Conservation (phyloP, 1,140 invertebrate species). For the Procambarus clarkii region DNA sequence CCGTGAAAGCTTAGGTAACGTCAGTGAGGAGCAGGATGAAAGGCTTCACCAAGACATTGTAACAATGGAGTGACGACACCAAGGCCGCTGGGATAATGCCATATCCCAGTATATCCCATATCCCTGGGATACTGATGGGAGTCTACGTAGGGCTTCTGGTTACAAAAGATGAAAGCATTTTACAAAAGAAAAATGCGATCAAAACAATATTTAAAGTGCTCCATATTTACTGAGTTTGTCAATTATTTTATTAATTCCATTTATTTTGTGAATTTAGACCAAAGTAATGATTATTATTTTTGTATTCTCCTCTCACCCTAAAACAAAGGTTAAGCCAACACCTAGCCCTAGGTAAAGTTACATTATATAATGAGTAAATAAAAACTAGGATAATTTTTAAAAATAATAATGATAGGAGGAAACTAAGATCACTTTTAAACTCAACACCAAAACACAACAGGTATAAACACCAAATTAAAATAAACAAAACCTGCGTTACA, state of each 20-base stretch:
- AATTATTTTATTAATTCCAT: neutral
- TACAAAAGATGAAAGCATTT: neutral
- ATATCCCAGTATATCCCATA: neutral
- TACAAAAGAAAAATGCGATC: conserved; percentile 2
- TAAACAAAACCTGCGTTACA: conserved; percentile 34
- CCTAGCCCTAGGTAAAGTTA: neutral
- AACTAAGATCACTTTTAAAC: neutral
- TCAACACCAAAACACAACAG: neutral
- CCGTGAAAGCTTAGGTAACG: conserved; percentile 9
- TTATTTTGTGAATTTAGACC: neutral
- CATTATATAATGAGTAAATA: conserved; percentile 16
- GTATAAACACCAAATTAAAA: conserved; percentile 25
- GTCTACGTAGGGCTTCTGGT: conserved; percentile 22
- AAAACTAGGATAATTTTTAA: neutral
- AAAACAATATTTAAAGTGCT: neutral
- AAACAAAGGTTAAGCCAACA: neutral
- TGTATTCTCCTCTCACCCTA: neutral
- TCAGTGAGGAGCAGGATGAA: conserved; percentile 31
- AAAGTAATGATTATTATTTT: neutral
- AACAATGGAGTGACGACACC: conserved; percentile 20
- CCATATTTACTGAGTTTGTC: neutral
- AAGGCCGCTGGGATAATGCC: conserved; percentile 23
- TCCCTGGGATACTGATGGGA: neutral
- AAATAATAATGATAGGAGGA: conserved; percentile 14
- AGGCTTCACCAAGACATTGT: conserved; percentile 21